Evolutionary conservation across 1,140 invertebrate genomes (phyloP).

Genomic region (Hylaeus volcanicus): DNA sequence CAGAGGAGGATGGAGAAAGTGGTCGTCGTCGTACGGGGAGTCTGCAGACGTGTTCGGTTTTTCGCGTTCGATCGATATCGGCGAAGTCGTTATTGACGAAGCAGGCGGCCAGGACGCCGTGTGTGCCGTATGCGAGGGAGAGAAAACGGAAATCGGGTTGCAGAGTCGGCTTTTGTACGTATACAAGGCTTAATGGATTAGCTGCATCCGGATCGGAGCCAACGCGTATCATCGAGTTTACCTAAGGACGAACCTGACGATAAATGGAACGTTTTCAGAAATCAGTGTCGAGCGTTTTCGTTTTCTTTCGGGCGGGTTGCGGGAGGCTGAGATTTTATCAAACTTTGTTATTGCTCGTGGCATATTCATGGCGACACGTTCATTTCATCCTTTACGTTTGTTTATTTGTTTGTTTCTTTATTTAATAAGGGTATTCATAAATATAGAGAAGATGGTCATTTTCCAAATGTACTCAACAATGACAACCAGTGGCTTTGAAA

Average conservation of each 20-base stretch:
- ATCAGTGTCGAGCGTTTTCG: slow-evolving; percentile 19
- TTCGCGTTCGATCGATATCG: slow-evolving; percentile 22
- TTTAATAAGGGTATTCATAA: too few relatives aligned
- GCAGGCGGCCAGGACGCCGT: background rate
- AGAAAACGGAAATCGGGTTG: slow-evolving; percentile 44
- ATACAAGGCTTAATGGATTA: slow-evolving; percentile 63
- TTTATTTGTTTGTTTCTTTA: too few relatives aligned
- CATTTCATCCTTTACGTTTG: too few relatives aligned
- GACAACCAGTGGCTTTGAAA: too few relatives aligned
- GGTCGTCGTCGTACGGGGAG: background rate
- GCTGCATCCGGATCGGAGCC: slow-evolving; percentile 53
- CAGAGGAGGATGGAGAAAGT: background rate
- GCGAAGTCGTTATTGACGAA: slow-evolving; percentile 24
- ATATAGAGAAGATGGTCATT: too few relatives aligned
- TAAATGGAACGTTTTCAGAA: slow-evolving; percentile 48
- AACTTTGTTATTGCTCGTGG: too few relatives aligned
- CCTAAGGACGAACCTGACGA: slow-evolving; percentile 32
- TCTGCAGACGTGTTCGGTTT: slow-evolving; percentile 10
- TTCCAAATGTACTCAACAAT: too few relatives aligned
- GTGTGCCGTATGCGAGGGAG: background rate
- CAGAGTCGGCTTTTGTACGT: slow-evolving; percentile 47
- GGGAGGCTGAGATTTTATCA: background rate
- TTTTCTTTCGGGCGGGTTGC: background rate
- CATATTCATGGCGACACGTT: too few relatives aligned
- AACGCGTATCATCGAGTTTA: slow-evolving; percentile 23